Evolutionary conservation across 2,888 invertebrate species (phyloP), one percentile per base, ranked within the genome.

Genomic region (Rhimphoctona megacephalus): DNA sequence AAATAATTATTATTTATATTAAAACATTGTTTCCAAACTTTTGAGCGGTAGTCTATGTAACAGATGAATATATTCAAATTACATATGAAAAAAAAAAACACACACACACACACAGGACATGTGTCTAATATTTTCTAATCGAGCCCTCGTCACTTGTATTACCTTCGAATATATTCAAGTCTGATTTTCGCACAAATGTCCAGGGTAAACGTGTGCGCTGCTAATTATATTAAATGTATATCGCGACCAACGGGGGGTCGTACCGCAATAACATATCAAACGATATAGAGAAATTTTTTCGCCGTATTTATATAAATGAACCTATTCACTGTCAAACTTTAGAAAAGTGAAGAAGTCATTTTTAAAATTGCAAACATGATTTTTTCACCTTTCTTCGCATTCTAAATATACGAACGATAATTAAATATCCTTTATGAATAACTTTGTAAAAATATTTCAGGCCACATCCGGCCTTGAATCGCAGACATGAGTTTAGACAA

Each of bases 201-300:
- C 66, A 43, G 78, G 79, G 64, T 49, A 73, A 70, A 54, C 25
- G 54, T 14, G n/a, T 80, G 72, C 52, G 30, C 30, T 30, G 30
- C 46, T 73, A n/a, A 66, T 78, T 25, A 43, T 69, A 73, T 39
- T 19, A 76, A 66, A 49, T 57, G 52, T 77, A 64, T 81, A 86
- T 81, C 46, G 85, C 76, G 87, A 86, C 88, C 85, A 88, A 83
- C 52, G 80, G 80, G 43, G 61, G 85, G 52, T 88, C 78, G 85
- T 85, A 83, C 52, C 76, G 52, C 66, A 82, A 83, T 70, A 83
- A 88, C 85, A 88, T 86, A 88, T 87, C 86, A 88, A 88, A 83
- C 73, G 77, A 73, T 86, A 82, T 86, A 78, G 73, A 73, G 72
- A 81, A 72, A 69, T 78, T 70, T 78, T 61, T 49, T 64, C 43